Percentiles rank a stretch among this genome's conserved stretches.
Conservation (phyloP, 2,888 invertebrate species). For the Steinernema scapterisci region DNA sequence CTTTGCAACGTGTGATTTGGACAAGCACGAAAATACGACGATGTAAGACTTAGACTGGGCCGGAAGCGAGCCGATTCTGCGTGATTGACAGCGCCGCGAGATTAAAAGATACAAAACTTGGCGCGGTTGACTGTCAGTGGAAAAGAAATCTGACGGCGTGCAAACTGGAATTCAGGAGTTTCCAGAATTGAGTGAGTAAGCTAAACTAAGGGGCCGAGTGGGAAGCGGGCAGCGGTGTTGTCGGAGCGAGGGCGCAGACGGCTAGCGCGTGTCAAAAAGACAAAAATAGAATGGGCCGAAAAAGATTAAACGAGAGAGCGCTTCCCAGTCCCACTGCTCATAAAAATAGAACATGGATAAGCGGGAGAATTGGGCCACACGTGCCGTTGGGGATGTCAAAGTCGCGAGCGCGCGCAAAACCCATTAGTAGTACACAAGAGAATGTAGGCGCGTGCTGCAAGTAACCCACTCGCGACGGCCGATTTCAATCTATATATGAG, state of each 20-base stretch:
- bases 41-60: background rate
- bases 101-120: background rate
- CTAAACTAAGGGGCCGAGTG: constrained; percentile 14
- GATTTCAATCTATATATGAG: background rate
- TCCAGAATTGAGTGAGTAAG: constrained; percentile 2
- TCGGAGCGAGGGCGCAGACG: constrained; percentile 6
- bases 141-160: background rate
- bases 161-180: background rate
- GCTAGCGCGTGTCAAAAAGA: constrained; percentile 3
- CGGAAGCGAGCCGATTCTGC: background rate
- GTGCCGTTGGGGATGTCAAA: background rate
- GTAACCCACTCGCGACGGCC: background rate
- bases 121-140: background rate
- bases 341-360: constrained; percentile 26
- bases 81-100: background rate
- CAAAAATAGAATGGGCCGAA: constrained; percentile 28
- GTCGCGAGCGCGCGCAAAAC: background rate
- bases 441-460: constrained; percentile 17
- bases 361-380: constrained; percentile 11
- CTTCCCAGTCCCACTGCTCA: background rate
- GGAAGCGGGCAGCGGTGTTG: background rate
- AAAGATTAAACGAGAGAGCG: constrained; percentile 7
- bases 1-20: no score
- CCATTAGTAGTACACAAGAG: constrained; percentile 30
- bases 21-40: background rate